A percentile compares a stretch with the other conserved stretches of the same genome.
phyloP scores from a whole-genome alignment of 2,888 invertebrate species.

The Acronicta psi region DNA sequence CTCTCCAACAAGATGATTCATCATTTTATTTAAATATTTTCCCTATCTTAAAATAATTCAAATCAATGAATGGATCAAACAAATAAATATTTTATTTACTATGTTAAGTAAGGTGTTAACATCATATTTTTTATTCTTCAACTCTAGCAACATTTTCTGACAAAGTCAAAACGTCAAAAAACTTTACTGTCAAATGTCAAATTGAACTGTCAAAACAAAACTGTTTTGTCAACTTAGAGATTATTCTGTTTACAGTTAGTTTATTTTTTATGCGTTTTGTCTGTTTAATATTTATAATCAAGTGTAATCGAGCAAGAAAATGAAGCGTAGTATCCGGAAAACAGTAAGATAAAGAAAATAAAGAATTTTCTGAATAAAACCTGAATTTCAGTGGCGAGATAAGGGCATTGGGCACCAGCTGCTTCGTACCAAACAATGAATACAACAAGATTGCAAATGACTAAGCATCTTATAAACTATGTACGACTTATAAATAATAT shows the following conservation, averaged over 20 bases:
- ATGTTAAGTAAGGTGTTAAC: no score
- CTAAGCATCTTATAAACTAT: conserved; percentile 59
- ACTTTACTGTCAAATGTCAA: neutral
- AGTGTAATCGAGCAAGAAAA: conserved; percentile 16
- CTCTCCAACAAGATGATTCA: neutral
- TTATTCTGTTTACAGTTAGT: conserved; percentile 16
- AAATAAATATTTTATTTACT: no score
- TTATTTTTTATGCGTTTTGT: conserved; percentile 5
- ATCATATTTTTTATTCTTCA: no score
- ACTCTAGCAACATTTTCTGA: no score
- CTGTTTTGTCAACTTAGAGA: neutral
- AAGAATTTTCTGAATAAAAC: neutral
- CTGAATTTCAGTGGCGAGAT: neutral
- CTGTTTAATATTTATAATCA: conserved; percentile 2
- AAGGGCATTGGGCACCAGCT: conserved; percentile 7
- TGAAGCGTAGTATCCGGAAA: conserved; percentile 3
- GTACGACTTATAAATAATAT: conserved; percentile 58
- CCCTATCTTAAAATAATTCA: no score
- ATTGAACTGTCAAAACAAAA: conserved; percentile 4
- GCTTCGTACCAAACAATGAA: conserved; percentile 58
- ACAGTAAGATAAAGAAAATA: conserved; percentile 6
- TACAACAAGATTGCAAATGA: conserved; percentile 57
- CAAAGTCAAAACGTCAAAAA: no score
- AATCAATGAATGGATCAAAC: no score
- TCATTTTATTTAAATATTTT: no score